These are phyloP conservation scores for Ashinkailepas kermadecensis DNA, from an alignment of 2,888 invertebrate genomes.

Conservation along the genomic window DNA sequence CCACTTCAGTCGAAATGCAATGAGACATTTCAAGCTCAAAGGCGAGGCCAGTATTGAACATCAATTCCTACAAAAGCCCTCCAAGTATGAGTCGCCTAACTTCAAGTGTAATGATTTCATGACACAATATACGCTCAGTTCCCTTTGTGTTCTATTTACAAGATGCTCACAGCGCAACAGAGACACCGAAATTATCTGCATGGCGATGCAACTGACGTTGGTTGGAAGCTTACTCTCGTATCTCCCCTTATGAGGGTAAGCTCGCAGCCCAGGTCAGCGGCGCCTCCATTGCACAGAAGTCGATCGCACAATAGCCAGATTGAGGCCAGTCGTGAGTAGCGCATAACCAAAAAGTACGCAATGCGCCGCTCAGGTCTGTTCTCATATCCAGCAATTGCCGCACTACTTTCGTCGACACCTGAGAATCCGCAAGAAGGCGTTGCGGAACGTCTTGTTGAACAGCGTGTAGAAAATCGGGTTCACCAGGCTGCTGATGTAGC, in stretches of 20 bases:
- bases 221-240: not conserved
- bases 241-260: not conserved
- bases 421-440: constrained; percentile 79
- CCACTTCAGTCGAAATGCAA: too few relatives aligned
- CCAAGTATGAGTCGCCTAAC: too few relatives aligned
- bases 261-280: not conserved
- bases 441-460: constrained; percentile 87
- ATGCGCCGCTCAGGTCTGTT: not conserved
- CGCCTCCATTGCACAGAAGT: not conserved
- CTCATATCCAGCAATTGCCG: constrained; percentile 40
- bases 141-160: too few relatives aligned
- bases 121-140: too few relatives aligned
- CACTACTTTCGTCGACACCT: constrained; percentile 60
- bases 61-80: too few relatives aligned
- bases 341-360: not conserved
- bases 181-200: too few relatives aligned
- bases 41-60: too few relatives aligned
- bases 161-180: too few relatives aligned
- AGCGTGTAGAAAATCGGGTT: constrained; percentile 95
- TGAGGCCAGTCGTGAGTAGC: not conserved
- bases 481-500: constrained; percentile 88
- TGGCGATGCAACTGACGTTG: not conserved
- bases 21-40: too few relatives aligned
- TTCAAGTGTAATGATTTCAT: too few relatives aligned
- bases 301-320: not conserved